A percentile compares a stretch with the other conserved stretches of the same genome.
Evolutionary conservation across 2,888 invertebrate genomes (phyloP).

Genomic region (Zeuzera pyrina): DNA sequence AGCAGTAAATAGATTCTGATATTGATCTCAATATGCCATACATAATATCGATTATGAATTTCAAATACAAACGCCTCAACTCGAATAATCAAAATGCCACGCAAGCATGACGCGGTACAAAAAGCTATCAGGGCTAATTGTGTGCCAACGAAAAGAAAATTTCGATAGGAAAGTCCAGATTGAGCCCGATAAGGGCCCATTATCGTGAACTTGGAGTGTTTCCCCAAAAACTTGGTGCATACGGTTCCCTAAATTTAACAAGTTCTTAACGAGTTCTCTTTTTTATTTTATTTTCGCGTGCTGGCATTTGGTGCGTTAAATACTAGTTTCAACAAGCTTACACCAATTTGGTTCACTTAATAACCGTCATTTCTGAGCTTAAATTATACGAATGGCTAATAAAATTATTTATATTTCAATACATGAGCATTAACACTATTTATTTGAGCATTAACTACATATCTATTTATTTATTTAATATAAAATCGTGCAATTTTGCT

Average conservation of each 20-base stretch:
- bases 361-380: no score
- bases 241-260: slow-evolving; percentile 19
- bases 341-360: slow-evolving; percentile 23
- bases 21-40: no score
- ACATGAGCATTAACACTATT: no score
- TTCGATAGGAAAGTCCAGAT: slow-evolving; percentile 38
- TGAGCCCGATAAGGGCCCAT: slow-evolving; percentile 47
- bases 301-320: slow-evolving; percentile 26
- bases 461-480: no score
- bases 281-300: slow-evolving; percentile 53
- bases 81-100: slow-evolving; percentile 13
- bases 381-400: no score
- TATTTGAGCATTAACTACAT: no score
- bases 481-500: no score
- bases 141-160: slow-evolving; percentile 62
- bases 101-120: slow-evolving; percentile 34
- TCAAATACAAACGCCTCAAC: slow-evolving; percentile 4
- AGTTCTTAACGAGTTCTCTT: slow-evolving; percentile 32
- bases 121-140: slow-evolving; percentile 66
- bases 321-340: slow-evolving; percentile 29
- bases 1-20: no score
- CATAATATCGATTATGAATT: no score
- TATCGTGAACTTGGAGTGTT: slow-evolving; percentile 53
- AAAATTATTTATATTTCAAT: no score
- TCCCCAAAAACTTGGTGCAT: slow-evolving; percentile 26